Evolutionary conservation across 2,797 vertebrate genomes (phyloP).

Genomic region (Sebastiscus albofasciatus): DNA sequence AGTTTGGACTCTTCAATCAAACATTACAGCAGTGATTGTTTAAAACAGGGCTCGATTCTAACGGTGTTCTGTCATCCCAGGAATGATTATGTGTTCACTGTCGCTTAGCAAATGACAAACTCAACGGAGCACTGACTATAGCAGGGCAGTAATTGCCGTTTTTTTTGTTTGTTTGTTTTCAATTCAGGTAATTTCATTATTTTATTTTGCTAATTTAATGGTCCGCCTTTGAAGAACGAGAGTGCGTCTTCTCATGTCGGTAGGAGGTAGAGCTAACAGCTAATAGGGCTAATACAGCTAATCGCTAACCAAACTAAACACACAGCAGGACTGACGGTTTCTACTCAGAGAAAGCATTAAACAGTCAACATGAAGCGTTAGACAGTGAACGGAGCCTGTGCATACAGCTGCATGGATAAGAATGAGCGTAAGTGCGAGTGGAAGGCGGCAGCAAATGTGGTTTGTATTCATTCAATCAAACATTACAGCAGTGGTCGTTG

Average conservation of each 20-base stretch:
- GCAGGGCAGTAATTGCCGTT: too few species aligned
- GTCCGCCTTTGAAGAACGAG: neutral
- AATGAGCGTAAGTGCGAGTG: too few species aligned
- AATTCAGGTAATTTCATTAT: neutral
- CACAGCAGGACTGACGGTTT: too few species aligned
- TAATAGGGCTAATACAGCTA: too few species aligned
- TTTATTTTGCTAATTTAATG: neutral
- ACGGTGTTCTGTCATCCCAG: neutral
- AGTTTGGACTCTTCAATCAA: neutral
- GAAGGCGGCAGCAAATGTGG: neutral
- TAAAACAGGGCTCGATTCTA: neutral
- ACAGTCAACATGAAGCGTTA: too few species aligned
- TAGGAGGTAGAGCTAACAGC: neutral
- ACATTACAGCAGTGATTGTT: neutral
- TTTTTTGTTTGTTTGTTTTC: too few species aligned
- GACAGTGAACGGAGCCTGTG: too few species aligned
- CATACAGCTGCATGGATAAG: too few species aligned
- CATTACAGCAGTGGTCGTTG: neutral
- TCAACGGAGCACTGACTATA: neutral
- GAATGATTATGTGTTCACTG: neutral
- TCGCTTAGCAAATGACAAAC: neutral
- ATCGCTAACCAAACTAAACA: too few species aligned
- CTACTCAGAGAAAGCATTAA: too few species aligned
- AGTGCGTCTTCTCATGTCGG: neutral
- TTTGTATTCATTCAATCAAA: neutral